phyloP scores from a whole-genome alignment of 2,113 vertebrate species.

The Plecturocebus donacophilus region DNA sequence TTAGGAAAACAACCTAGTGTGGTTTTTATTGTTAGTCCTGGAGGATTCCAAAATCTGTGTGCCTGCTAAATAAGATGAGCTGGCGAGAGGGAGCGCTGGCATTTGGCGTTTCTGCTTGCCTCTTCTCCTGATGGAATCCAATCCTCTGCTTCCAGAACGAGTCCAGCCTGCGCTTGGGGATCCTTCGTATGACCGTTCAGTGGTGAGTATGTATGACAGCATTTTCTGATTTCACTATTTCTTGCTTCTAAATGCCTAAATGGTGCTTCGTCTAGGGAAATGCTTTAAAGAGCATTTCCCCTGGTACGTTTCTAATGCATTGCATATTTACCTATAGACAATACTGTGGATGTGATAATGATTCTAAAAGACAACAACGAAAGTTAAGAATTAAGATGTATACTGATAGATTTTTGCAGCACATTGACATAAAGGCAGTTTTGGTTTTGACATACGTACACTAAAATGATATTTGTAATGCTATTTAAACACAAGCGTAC shows the following conservation, averaged over 20 bases:
- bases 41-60: conserved; percentile 74
- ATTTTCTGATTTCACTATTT: conserved; percentile 22
- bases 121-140: conserved; percentile 55
- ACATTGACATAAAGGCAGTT: neutral
- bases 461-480: neutral
- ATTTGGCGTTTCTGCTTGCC: conserved; percentile 45
- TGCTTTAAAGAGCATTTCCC: neutral
- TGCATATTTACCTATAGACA: neutral
- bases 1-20: conserved; percentile 83
- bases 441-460: neutral
- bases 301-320: neutral
- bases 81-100: conserved; percentile 29
- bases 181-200: neutral
- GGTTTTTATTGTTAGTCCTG: conserved; percentile 83
- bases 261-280: conserved; percentile 19
- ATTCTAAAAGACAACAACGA: neutral
- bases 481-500: neutral
- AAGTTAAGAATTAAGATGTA: neutral
- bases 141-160: conserved; percentile 56
- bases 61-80: conserved; percentile 50
- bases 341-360: neutral
- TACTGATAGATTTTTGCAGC: neutral
- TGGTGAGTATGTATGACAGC: conserved; percentile 79
- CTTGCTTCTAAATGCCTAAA: neutral
- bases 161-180: conserved; percentile 45